A percentile compares a stretch with the other conserved stretches of the same genome.
phyloP scores from a whole-genome alignment of 2,113 vertebrate species.

The Peucedramus taeniatus region DNA sequence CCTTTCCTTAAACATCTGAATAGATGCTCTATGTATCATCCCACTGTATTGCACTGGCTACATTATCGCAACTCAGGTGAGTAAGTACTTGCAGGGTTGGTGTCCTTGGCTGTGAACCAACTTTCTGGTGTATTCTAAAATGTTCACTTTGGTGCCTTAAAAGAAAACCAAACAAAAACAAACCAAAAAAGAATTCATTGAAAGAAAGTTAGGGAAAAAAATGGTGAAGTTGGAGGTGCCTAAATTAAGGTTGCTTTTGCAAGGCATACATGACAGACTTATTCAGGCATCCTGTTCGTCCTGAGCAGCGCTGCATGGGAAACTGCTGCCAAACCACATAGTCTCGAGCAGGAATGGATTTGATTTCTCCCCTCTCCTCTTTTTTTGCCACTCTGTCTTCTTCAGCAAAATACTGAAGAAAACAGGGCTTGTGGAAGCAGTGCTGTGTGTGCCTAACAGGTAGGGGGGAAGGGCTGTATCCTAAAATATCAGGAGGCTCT shows the following conservation, averaged over 20 bases:
- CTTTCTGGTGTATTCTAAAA: background rate
- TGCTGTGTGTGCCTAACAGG: too few relatives aligned
- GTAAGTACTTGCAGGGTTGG: background rate
- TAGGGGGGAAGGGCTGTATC: background rate
- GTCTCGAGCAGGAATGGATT: background rate
- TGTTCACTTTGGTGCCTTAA: background rate
- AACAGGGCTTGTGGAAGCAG: background rate
- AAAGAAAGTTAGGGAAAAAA: background rate
- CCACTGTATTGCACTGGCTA: background rate
- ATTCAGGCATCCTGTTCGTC: background rate
- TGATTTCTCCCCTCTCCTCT: background rate
- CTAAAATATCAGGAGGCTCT: background rate
- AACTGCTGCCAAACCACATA: background rate
- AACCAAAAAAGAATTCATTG: background rate
- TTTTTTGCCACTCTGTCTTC: background rate
- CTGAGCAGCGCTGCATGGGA: background rate
- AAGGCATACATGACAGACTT: background rate
- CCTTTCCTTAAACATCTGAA: background rate
- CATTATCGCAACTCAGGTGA: background rate
- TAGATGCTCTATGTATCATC: background rate
- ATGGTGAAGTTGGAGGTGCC: background rate
- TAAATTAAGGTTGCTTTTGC: background rate
- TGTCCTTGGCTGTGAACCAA: background rate
- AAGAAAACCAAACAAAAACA: background rate
- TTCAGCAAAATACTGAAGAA: background rate